Evolutionary conservation across 2,113 vertebrate genomes (phyloP), one percentile per base, ranked within the genome.

Genomic region (Lepus europaeus): DNA sequence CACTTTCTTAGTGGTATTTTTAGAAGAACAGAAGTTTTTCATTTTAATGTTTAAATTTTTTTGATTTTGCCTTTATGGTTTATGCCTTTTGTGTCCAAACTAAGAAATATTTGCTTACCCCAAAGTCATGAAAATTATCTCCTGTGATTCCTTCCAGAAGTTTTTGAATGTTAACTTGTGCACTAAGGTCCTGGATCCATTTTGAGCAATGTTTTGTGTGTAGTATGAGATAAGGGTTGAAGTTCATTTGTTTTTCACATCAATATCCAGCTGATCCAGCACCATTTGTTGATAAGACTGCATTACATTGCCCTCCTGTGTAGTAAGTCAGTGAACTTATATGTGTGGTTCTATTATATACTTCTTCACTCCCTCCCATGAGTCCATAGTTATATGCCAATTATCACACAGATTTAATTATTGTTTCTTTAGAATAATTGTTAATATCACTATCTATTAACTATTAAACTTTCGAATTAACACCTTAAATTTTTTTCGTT

Each of bases 1-100:
- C 36, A 83, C 82, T 53, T 91, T 73, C 17, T 51, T 83, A 74
- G 73, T 66, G 36, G 6, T 36, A 14, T 45, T 74, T 76, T 87
- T 82, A 66, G 20, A 72, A 72, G n/a, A 72, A 8, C 64, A 53
- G 9, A 59, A 82, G 25, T n/a, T 33, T 86, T 94, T 66, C 66
- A 85, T 80, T 80, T 82, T 79, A n/a, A 79, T 79, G 2, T 84
- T 68, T 80, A 74, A n/a, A 10, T 64, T 79, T 70, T 79, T 87
- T 14, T 23, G 12, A 13, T 81, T 94, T 64, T 78, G 45, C 25
- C 49, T 27, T 61, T 78, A 29, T 73, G 87, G 3, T 79, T 82
- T 14, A 23, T 68, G 45, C 1, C 79, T 91, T 89, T 82, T 53
- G 10, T 59, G 33, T 70, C 64, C 16, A 49, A n/a, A 17, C 36